These are phyloP conservation scores for Alviniconcha strummeri DNA, from an alignment of 2,888 invertebrate species.

Conservation along the genomic window DNA sequence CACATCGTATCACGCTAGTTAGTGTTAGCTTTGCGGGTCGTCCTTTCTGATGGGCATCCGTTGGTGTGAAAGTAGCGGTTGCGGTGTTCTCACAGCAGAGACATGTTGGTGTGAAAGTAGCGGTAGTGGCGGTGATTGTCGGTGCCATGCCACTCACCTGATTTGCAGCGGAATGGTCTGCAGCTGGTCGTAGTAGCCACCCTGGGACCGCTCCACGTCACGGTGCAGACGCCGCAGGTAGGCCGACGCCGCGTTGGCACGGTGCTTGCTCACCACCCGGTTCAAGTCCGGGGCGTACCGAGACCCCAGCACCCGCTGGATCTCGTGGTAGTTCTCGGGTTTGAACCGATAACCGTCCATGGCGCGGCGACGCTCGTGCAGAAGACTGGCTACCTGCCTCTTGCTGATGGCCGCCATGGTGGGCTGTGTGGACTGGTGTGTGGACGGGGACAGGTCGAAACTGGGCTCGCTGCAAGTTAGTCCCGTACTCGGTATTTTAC, in stretches of 20 bases:
- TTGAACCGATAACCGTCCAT: constrained; percentile 5
- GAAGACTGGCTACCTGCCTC: not conserved
- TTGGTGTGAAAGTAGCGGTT: not conserved
- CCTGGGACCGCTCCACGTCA: constrained; percentile 15
- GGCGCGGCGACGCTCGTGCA: constrained; percentile 1
- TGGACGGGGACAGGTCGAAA: not conserved
- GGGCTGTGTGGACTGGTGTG: no score
- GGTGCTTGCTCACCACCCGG: constrained; percentile 13
- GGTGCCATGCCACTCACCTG: not conserved
- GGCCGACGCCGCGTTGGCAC: constrained; percentile 11
- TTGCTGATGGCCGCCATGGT: not conserved
- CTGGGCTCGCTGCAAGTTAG: not conserved
- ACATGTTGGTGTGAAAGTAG: not conserved
- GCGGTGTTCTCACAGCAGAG: not conserved
- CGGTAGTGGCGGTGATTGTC: not conserved
- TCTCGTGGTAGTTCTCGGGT: constrained; percentile 25
- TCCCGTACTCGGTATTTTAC: not conserved
- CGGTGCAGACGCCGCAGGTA: constrained; percentile 18
- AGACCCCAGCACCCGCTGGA: constrained; percentile 12
- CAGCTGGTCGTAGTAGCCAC: constrained; percentile 18
- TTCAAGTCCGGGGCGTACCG: constrained; percentile 16
- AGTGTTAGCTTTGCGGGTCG: not conserved
- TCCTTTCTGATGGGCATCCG: not conserved
- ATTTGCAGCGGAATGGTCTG: constrained; percentile 14
- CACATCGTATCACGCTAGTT: not conserved